A percentile compares a stretch with the other conserved stretches of the same genome.
phyloP scores from a whole-genome alignment of 2,797 vertebrate species.

The Huso huso region DNA sequence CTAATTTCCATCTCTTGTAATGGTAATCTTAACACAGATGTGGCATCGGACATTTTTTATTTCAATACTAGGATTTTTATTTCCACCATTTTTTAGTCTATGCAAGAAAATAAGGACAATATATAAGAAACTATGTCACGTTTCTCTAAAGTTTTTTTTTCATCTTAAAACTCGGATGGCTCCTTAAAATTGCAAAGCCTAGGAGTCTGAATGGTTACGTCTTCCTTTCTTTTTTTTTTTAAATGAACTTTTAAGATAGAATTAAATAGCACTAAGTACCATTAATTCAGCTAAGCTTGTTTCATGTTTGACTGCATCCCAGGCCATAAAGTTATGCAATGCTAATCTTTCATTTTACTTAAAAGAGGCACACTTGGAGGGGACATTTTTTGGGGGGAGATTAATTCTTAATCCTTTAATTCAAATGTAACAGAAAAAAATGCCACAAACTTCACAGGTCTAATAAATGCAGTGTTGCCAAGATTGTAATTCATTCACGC shows the following conservation, averaged over 20 bases:
- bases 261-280: slow-evolving; percentile 30
- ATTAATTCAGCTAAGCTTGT: slow-evolving; percentile 35
- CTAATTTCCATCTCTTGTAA: too few species aligned
- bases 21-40: too few species aligned
- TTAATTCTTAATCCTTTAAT: slow-evolving; percentile 11
- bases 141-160: too few species aligned
- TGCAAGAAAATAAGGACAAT: too few species aligned
- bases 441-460: not conserved
- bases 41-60: too few species aligned
- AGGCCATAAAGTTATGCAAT: slow-evolving; percentile 13
- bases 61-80: too few species aligned
- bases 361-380: not conserved
- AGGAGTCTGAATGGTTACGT: slow-evolving; percentile 32
- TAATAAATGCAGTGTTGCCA: not conserved
- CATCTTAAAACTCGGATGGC: slow-evolving; percentile 36
- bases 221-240: slow-evolving; percentile 29
- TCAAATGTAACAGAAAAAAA: slow-evolving; percentile 4
- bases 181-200: slow-evolving; percentile 42
- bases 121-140: too few species aligned
- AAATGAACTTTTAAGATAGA: slow-evolving; percentile 48
- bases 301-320: slow-evolving; percentile 28
- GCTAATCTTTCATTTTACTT: slow-evolving; percentile 9
- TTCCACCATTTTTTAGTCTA: too few species aligned
- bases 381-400: not conserved
- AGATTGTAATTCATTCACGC: not conserved